Base-by-base conservation (phyloP, 1,140 invertebrate species). In the Musca vetustissima region DNA sequence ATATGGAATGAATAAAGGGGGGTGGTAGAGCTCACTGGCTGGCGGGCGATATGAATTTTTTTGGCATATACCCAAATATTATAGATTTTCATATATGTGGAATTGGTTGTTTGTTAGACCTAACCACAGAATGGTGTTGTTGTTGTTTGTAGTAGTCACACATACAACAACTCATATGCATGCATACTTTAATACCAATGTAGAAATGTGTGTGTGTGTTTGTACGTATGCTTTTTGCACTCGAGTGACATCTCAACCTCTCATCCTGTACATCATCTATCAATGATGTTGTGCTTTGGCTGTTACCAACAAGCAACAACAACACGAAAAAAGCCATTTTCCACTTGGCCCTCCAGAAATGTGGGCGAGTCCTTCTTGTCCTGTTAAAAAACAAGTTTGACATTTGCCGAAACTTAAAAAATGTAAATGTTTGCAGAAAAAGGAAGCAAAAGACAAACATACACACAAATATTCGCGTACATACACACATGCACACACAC, bases 21-120 rank as follows among this genome's bases (percentile, higher is more conserved):
- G 36, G 3, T 28, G 28, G 3, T 28, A 28, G 28, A 28, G 3
- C 8, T 28, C 3, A 8, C 28, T 28, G 28, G 28, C 36, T 43
- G 6, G 36, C 36, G 36, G 36, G 36, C 36, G 36, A 43, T 43
- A 13, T 43, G 7, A 28, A 32, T 59, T 32, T 59, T 59, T 36
- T 61, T 61, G 57, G 57, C 57, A 61, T 61, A 61, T 61, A 32
- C 57, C 57, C 57, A 61, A 61, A 61, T 61, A 61, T 36, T 36
- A 61, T 61, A 43, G 36, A 11, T 43, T 43, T 43, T 43, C 36
- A 43, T 11, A n/a, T n/a, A 43, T 43, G 11, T 43, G 36, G 36
- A 43, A 43, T 43, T 43, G 36, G 7, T 43, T 43, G 36, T 43
- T 43, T 43, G 36, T 43, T 2, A 43, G 32, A 43, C 17, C 57